Evolutionary conservation across 2,113 vertebrate species (phyloP), one percentile per base, ranked within the genome.

Genomic region (Lucifuga dentata): DNA sequence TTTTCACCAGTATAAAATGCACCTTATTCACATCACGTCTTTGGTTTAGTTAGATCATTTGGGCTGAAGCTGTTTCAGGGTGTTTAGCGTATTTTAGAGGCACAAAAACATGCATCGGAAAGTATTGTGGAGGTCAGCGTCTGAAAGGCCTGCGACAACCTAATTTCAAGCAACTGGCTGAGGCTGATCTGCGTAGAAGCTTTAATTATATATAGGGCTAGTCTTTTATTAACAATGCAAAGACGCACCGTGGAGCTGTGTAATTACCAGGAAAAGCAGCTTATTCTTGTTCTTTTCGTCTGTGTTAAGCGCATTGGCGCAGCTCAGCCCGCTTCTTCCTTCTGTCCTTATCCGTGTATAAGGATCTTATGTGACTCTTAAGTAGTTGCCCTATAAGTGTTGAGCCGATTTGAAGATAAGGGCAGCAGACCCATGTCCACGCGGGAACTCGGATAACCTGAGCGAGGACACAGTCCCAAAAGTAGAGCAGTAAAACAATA

Each of bases 221-320:
- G 85, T 90, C 84, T 91, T 90, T 91, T 88, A 92, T 92, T 92
- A 89, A 89, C 87, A 89, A 83, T 77, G 81, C 58, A 63, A 81
- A 81, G 83, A 89, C 44, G 76, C 80, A 57, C 81, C 67, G 52
- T 74, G 72, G 90, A 86, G 88, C 90, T 82, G 83, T 90, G 92
- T 93, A 92, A 93, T 95, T 92, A 90, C 88, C 87, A 77, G 80
- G 73, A 91, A 29, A 93, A 93, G 92, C 90, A 50, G 83, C 78
- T 92, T 86, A 88, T 2, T 77, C 60, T 57, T 78, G 88, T 82
- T 84, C 66, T 89, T 91, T 91, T 89, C 80, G 55, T 90, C 81
- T 76, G 33, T 19, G 81, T 24, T 92, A 93, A 95, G 90, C 92
- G 86, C 85, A 86, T 94, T 89, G 84, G 72, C 68, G 83, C 32